A percentile compares a stretch with the other conserved stretches of the same genome.
Evolutionary conservation across 2,888 invertebrate genomes (phyloP).

Genomic region (Rhorus exstirpatorius): DNA sequence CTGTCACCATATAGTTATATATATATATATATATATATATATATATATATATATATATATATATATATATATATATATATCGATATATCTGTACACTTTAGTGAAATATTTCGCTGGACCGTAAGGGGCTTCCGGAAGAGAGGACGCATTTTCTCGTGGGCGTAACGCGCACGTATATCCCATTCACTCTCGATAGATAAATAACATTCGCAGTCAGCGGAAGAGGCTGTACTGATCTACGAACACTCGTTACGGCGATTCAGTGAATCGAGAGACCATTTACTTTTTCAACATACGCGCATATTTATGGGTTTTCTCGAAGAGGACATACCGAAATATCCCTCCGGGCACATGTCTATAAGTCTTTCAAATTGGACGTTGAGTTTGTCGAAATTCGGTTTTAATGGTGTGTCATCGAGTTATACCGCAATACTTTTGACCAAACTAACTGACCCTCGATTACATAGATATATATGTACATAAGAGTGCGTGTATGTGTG

Average conservation of each 20-base stretch:
- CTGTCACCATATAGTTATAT: not conserved
- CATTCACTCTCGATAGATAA: constrained; percentile 55
- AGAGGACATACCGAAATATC: not conserved
- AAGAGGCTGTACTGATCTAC: constrained; percentile 20
- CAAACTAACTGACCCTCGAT: constrained; percentile 17
- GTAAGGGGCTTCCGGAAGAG: constrained; percentile 41
- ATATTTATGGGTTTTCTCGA: constrained; percentile 47
- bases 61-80: too few relatives aligned
- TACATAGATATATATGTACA: not conserved
- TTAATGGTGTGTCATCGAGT: constrained; percentile 76
- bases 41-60: not conserved
- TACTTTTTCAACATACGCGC: constrained; percentile 25
- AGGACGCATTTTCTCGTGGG: constrained; percentile 53
- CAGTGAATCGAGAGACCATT: constrained; percentile 60
- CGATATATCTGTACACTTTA: too few relatives aligned
- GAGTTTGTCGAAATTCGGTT: constrained; percentile 74
- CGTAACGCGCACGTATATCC: constrained; percentile 50
- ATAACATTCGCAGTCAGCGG: constrained; percentile 41
- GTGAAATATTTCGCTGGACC: constrained; percentile 26
- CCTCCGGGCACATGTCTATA: constrained; percentile 22
- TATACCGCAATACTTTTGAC: constrained; percentile 68
- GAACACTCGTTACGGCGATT: constrained; percentile 21
- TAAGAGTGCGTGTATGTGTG: too few relatives aligned
- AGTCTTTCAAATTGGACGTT: constrained; percentile 79
- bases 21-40: too few relatives aligned